A percentile compares a stretch with the other conserved stretches of the same genome.
Evolutionary conservation across 1,140 invertebrate genomes (phyloP).

Genomic region (Ephestia elutella): DNA sequence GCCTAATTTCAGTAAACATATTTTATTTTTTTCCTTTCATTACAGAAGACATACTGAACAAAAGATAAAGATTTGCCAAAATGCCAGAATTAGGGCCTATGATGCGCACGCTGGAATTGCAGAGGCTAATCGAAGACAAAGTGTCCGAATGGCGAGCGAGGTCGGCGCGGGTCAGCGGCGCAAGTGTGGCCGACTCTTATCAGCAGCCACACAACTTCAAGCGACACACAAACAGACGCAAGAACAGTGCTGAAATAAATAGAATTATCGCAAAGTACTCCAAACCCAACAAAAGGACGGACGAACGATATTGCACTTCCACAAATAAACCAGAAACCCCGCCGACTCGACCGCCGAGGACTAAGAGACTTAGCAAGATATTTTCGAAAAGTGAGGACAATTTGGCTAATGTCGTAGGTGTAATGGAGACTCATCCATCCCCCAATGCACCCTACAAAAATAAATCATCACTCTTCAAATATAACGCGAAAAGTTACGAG

Average conservation of each 20-base stretch:
- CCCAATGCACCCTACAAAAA: constrained; percentile 17
- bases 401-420: constrained; percentile 39
- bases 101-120: constrained; percentile 65
- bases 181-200: constrained; percentile 64
- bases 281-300: constrained; percentile 50
- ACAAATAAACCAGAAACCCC: constrained; percentile 29
- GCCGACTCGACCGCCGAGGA: constrained; percentile 48
- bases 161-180: constrained; percentile 64
- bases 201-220: constrained; percentile 67
- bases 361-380: constrained; percentile 46
- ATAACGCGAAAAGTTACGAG: constrained; percentile 61
- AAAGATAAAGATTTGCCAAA: constrained; percentile 16
- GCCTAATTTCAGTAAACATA: no score
- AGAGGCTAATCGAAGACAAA: constrained; percentile 68
- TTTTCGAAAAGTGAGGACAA: constrained; percentile 62
- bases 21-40: no score
- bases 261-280: constrained; percentile 72
- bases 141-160: constrained; percentile 67
- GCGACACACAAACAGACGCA: constrained; percentile 65
- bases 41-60: background rate
- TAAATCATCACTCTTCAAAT: constrained; percentile 45
- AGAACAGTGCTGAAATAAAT: constrained; percentile 70
- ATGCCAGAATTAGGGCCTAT: constrained; percentile 65
- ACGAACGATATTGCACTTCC: constrained; percentile 35
- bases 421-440: constrained; percentile 42